Base-by-base conservation (phyloP, 2,888 invertebrate species). In the Lordiphosa fenestrarum region DNA sequence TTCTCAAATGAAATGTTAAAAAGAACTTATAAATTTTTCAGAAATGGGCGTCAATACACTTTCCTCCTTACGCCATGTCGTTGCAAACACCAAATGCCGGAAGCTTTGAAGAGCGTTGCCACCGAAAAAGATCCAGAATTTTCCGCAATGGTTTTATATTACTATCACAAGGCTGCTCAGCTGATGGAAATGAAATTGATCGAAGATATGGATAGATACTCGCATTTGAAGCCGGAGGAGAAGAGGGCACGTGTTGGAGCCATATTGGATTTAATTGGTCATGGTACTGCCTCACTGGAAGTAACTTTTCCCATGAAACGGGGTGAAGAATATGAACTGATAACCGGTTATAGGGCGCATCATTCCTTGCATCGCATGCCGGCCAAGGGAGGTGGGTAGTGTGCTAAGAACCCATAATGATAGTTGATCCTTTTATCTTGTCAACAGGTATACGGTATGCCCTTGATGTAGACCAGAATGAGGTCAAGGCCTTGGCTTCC, bases 401-500 rank as follows among this genome's bases (percentile, higher is more conserved):
- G 39, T 3, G 0, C 3, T 30, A 7, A 9, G 0, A 21, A 1
- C 3, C 12, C 0, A 1, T 6, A n/a, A n/a, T 15, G 15, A 1
- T 15, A 15, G 1, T 15, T 15, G 15, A 15, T 30, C 7, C 9
- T 9, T 7, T 9, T 30, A 6, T 10, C 0, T 6, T 9, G 4
- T 9, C 3, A 3, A 0, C 5, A 96, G 98, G 98, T 91, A 98
- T 99, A 88, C 94, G 99, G 89, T 99, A 94, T 92, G 96, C 97
- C 70, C 91, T 94, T 90, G 96, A 98, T 88, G 98, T 99, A 21
- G 93, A 93, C 76, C 92, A 95, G 33, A 98, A 97, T 88, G 98
- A 99, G 90, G 98, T 99, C 1, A 98, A 97, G 89, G 99, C 98
- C 48, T 90, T 99, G 84, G 95, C 98, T 2, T 96, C 98, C 48